Conservation (phyloP, 1,140 invertebrate species). For the Sitophilus oryzae region DNA sequence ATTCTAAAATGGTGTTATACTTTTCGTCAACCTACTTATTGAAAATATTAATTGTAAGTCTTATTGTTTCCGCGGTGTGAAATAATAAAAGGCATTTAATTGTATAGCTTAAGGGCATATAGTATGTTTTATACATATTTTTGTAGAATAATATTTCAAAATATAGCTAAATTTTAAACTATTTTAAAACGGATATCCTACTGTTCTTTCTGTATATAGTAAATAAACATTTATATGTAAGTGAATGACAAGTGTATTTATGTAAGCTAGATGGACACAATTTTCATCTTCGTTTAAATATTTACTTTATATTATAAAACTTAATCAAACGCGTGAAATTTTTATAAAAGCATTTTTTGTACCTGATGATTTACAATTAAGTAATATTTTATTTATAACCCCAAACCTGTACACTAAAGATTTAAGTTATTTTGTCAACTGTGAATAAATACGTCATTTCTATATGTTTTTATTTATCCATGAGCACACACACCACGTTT, state of each 20-base stretch:
- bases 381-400: neutral
- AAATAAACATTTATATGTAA: neutral
- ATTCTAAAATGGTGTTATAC: neutral
- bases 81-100: neutral
- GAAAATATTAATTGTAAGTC: neutral
- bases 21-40: neutral
- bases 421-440: neutral
- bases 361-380: neutral
- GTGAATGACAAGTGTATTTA: too few species aligned
- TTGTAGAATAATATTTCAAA: neutral
- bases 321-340: neutral
- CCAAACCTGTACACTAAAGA: neutral
- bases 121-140: neutral
- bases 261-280: too few species aligned
- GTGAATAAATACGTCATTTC: neutral
- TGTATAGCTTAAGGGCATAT: neutral
- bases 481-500: too few species aligned
- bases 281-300: too few species aligned
- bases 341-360: neutral
- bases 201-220: neutral
- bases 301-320: too few species aligned
- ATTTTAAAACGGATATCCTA: neutral
- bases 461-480: too few species aligned
- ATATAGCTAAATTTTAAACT: neutral
- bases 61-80: too few species aligned